Base-by-base conservation (phyloP, 2,888 invertebrate genomes). In the Taphrorychus bicolor region DNA sequence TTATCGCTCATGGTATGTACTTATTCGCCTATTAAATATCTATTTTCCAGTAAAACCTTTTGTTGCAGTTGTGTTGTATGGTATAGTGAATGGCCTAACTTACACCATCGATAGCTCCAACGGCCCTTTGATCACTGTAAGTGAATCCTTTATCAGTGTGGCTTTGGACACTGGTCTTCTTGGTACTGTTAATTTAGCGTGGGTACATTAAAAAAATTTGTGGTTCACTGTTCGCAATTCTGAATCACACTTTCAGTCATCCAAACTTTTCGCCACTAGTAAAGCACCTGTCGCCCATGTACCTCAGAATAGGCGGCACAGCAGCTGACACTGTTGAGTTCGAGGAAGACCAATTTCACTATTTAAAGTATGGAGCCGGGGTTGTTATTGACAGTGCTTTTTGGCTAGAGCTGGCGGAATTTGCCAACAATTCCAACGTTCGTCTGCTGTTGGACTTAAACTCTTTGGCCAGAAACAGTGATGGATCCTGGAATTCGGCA, bases 391-490 rank as follows among this genome's bases (percentile, higher is more conserved):
- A 18, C 71, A 85, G 83, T 5, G 73, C 76, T 2, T 87, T 90
- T 77, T 91, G 90, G 86, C 81, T 84, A 9, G 80, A 85, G 72
- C 79, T 92, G 9, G 88, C 89, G 74, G 80, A 86, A 62, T 89
- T 92, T 76, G 84, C 87, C 58, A 77, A 80, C 69, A 81, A 82
- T 14, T 83, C 88, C 0, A 83, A 86, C n/a, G 78, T 88, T 56
- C 85, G 86, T 72, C 82, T 92, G 71, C 80, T 93, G 54, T 93
- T 92, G 79, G 88, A 89, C 76, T 82, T 93, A 11, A 93, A 93
- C 82, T 85, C 86, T 16, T 82, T 93, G 41, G 79, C 87, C 9
- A 84, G 92, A 68, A 82, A 84, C 65, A 70, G 75, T 7, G 83
- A 85, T 69, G 84, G 85, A 23, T 75, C 81, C 3, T 93, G 93